These are phyloP conservation scores for Pollicipes pollicipes DNA, from an alignment of 1,140 invertebrate species.

Conservation along the genomic window DNA sequence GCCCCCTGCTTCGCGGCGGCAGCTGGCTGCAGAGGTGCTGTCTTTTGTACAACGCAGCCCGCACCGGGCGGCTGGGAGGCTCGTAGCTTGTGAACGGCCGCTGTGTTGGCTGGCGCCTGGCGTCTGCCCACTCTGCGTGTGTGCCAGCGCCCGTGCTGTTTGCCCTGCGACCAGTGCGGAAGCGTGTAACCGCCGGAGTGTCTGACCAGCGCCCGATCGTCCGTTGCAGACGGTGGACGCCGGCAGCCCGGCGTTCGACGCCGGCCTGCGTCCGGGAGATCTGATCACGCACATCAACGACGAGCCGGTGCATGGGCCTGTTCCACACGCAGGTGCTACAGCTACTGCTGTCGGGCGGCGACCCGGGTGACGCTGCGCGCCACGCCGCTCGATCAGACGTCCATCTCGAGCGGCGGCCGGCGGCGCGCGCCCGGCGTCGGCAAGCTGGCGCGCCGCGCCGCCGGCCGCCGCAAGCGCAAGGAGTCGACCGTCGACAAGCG, in stretches of 20 bases:
- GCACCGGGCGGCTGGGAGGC: no score
- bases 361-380: slow-evolving; percentile 75
- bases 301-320: slow-evolving; percentile 76
- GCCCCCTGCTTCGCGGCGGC: no score
- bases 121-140: no score
- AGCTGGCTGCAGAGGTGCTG: no score
- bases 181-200: no score
- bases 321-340: slow-evolving; percentile 87
- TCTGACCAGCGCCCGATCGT: no score
- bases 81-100: no score
- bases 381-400: slow-evolving; percentile 82
- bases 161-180: no score
- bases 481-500: slow-evolving; percentile 11
- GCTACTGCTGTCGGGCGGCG: slow-evolving; percentile 66
- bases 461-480: slow-evolving; percentile 10
- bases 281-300: slow-evolving; percentile 94
- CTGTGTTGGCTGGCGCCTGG: no score
- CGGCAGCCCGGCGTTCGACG: slow-evolving; percentile 85
- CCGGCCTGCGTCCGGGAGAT: slow-evolving; percentile 78
- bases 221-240: slow-evolving; percentile 71
- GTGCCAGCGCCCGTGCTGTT: no score
- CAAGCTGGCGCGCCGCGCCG: slow-evolving; percentile 47
- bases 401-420: slow-evolving; percentile 69
- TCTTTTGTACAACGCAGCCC: no score
- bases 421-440: slow-evolving; percentile 54